phyloP scores from a whole-genome alignment of 2,888 invertebrate genomes.

The Mimumesa dahlbomi region DNA sequence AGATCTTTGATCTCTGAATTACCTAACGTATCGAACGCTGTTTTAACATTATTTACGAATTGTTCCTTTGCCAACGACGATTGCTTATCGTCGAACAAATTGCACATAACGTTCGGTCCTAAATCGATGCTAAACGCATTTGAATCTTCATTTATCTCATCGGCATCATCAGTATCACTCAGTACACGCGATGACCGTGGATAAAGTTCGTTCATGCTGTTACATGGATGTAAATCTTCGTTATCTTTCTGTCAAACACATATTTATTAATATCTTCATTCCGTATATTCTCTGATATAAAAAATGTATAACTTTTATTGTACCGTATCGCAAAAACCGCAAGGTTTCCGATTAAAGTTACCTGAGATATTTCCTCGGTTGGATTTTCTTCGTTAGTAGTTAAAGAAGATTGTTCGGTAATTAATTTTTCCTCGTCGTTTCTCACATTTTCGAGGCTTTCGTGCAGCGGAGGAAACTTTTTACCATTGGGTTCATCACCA shows the following conservation, averaged over 20 bases:
- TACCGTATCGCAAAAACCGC: constrained; percentile 2
- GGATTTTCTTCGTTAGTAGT: constrained; percentile 33
- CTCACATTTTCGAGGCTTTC: constrained; percentile 42
- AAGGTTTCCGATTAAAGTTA: no score
- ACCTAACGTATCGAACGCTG: constrained; percentile 21
- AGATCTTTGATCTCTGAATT: background rate
- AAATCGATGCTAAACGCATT: constrained; percentile 25
- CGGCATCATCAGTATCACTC: constrained; percentile 1
- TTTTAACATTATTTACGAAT: background rate
- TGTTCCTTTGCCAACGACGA: background rate
- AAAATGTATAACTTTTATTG: background rate
- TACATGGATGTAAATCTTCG: background rate
- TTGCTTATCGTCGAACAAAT: constrained; percentile 4
- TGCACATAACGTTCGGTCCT: constrained; percentile 9
- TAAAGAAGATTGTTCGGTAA: constrained; percentile 28
- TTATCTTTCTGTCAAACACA: constrained; percentile 11
- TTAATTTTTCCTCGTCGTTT: constrained; percentile 28
- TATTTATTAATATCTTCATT: background rate
- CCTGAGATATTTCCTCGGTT: constrained; percentile 36
- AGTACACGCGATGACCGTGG: constrained; percentile 20
- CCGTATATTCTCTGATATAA: background rate
- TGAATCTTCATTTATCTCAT: background rate
- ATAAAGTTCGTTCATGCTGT: background rate
- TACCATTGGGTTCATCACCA: constrained; percentile 28
- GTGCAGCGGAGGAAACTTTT: constrained; percentile 55